Evolutionary conservation across 2,113 vertebrate species (phyloP).

Genomic region (Syngnathoides biaculeatus): DNA sequence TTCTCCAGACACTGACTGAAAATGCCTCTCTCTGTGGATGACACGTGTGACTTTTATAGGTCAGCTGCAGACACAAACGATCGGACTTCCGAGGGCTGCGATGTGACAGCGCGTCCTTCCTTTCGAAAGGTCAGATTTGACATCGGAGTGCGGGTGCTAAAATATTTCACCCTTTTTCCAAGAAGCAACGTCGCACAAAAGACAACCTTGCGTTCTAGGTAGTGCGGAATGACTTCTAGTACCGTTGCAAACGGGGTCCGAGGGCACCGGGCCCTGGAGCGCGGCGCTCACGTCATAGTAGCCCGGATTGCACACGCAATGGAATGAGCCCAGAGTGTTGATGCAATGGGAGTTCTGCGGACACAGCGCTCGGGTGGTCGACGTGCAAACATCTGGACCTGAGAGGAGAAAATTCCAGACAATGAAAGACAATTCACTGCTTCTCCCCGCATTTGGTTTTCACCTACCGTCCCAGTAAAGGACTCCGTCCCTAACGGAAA

Average conservation of each 20-base stretch:
- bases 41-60: background rate
- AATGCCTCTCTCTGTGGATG: constrained; percentile 60
- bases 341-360: constrained; percentile 58
- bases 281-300: constrained; percentile 56
- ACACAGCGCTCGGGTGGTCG: constrained; percentile 28
- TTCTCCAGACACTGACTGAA: constrained; percentile 59
- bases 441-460: background rate
- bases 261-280: background rate
- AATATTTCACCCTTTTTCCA: background rate
- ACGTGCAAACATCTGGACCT: constrained; percentile 63
- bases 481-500: constrained; percentile 32
- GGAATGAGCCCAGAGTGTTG: constrained; percentile 62
- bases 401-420: background rate
- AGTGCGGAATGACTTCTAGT: background rate
- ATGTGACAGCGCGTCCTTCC: background rate
- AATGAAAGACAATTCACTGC: background rate
- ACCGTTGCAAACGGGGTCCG: constrained; percentile 54
- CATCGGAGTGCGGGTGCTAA: background rate
- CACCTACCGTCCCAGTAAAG: constrained; percentile 63
- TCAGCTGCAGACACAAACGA: background rate
- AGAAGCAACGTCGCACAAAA: background rate
- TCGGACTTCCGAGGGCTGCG: background rate
- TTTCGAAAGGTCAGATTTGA: background rate
- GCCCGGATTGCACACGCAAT: constrained; percentile 58
- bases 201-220: no score